phyloP scores from a whole-genome alignment of 2,797 vertebrate genomes.

The Neomorphus geoffroyi region DNA sequence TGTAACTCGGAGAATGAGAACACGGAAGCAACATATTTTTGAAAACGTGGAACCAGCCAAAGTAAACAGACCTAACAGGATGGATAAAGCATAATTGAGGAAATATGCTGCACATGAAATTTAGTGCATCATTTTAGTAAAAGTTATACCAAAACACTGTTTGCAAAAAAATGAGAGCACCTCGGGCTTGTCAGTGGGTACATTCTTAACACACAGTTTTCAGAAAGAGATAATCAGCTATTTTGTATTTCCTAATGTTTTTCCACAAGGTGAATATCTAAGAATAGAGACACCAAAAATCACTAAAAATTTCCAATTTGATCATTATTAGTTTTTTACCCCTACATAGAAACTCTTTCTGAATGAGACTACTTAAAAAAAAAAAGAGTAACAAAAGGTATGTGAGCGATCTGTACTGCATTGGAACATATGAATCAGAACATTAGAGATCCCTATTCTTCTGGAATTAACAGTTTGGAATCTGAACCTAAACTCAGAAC shows the following conservation, averaged over 20 bases:
- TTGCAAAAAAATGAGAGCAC: not conserved
- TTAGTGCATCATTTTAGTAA: not conserved
- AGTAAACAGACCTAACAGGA: not conserved
- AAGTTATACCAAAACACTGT: not conserved
- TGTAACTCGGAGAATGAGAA: not conserved
- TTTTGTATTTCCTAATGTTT: not conserved
- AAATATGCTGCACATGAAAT: not conserved
- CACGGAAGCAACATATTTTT: not conserved
- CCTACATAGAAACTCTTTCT: not conserved
- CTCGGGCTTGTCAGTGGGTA: not conserved
- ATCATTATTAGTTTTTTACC: not conserved
- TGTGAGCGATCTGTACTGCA: not conserved
- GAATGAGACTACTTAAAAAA: no score
- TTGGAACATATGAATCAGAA: not conserved
- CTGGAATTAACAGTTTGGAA: not conserved
- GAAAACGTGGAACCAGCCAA: not conserved
- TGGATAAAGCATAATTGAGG: not conserved
- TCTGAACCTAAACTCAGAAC: not conserved
- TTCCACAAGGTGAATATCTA: not conserved
- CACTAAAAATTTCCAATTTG: not conserved
- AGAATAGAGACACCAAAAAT: not conserved
- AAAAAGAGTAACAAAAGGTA: not conserved
- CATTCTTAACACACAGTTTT: not conserved
- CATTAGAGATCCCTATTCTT: not conserved
- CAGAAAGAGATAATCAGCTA: not conserved